Evolutionary conservation across 1,140 invertebrate genomes (phyloP), one percentile per base, ranked within the genome.

Genomic region (Asbolus verrucosus): DNA sequence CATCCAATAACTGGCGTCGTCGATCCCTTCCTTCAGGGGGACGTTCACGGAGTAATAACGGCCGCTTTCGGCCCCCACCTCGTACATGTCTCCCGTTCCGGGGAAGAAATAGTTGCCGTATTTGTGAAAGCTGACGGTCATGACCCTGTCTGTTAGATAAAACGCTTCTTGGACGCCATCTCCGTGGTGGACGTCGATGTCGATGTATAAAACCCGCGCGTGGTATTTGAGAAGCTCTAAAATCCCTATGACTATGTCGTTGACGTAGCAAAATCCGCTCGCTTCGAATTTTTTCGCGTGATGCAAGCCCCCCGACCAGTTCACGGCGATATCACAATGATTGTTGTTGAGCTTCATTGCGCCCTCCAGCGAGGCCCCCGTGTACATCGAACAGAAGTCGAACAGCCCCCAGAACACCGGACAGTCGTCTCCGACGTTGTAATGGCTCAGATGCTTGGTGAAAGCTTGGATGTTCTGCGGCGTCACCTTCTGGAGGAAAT

Each of bases 231-330:
- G 82, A 8, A 99, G 84, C 82, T 99, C 98, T 60, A 99, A 83
- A 76, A 99, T 99, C 0, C 93, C 97, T 71, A 99, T 95, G 0
- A 99, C 98, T 75, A 99, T 99, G 81, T 99, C 98, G 80, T 99
- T 99, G 0, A 98, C 94, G 78, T 98, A 98, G 82, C 96, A 98
- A 79, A 98, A 98, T 18, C 88, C 88, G 6, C 96, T 98, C 0
- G 97, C 97, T 84, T 99, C 97, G 80, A 97, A 98, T 81, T 99
- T 99, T 82, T 99, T 99, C 0, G 98, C 98, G 85, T 99, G 98
- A 87, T 99, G 98, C 15, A 99, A 83, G 0, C 98, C 98, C 11
- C 98, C 98, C 1, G 96, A 96, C 98, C 98, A 99, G 83, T 99
- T 99, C 15, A 99, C 93, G 4, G 97, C 98, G 74, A 99, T 98